A percentile compares a stretch with the other conserved stretches of the same genome.
phyloP scores from a whole-genome alignment of 2,888 invertebrate species.

The Rhingia campestris region DNA sequence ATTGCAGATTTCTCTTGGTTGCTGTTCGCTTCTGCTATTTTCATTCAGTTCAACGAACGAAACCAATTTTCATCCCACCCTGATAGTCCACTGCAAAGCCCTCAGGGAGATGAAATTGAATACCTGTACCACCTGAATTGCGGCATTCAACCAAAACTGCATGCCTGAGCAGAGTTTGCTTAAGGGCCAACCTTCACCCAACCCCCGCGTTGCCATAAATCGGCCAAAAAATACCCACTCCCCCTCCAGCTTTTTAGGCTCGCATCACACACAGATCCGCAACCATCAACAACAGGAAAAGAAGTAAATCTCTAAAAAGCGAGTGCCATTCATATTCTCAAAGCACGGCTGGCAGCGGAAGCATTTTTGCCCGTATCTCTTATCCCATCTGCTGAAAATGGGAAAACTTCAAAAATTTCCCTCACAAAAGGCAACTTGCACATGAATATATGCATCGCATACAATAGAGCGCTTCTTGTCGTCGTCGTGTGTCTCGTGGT shows the following conservation, averaged over 20 bases:
- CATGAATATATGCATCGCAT: conserved; percentile 7
- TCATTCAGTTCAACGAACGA: conserved; percentile 24
- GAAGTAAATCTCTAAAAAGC: conserved; percentile 64
- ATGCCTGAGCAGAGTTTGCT: conserved; percentile 41
- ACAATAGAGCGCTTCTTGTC: not conserved
- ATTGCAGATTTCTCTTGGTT: not conserved
- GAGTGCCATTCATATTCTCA: conserved; percentile 64
- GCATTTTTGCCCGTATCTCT: conserved; percentile 12
- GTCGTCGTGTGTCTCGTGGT: not conserved
- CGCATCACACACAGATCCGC: too few relatives aligned
- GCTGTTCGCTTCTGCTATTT: not conserved
- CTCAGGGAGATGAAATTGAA: conserved; percentile 30
- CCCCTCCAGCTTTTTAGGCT: not conserved
- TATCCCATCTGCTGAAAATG: conserved; percentile 62
- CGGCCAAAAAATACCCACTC: not conserved
- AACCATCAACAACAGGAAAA: conserved; percentile 62
- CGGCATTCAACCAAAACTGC: conserved; percentile 25
- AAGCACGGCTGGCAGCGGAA: conserved; percentile 27
- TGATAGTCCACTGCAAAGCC: conserved; percentile 43
- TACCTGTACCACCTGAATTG: conserved; percentile 32
- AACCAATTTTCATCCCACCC: conserved; percentile 44
- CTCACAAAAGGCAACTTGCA: conserved; percentile 40
- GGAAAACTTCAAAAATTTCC: conserved; percentile 63
- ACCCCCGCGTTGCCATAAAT: not conserved
- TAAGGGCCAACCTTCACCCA: conserved; percentile 13